Evolutionary conservation across 1,140 invertebrate genomes (phyloP).

Genomic region (Sitobion miscanthi): DNA sequence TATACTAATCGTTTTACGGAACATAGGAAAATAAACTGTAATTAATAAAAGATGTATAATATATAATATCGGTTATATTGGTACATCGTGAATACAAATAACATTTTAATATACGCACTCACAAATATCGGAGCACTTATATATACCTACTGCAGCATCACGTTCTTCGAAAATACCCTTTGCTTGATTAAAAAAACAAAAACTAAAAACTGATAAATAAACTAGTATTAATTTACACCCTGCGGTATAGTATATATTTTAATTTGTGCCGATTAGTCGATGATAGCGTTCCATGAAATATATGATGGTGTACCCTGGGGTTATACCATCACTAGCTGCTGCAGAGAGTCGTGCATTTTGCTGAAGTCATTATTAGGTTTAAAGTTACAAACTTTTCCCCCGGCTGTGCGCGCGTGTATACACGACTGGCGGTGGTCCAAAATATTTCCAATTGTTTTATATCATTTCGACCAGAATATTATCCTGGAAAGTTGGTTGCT

Average conservation of each 20-base stretch:
- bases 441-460: conserved; percentile 48
- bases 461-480: conserved; percentile 44
- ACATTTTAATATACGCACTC: not conserved
- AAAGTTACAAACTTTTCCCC: conserved; percentile 41
- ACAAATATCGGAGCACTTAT: not conserved
- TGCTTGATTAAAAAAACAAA: not conserved
- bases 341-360: not conserved
- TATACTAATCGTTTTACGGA: not conserved
- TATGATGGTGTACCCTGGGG: not conserved
- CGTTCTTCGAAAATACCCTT: not conserved
- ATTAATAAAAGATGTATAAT: not conserved
- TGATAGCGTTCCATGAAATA: not conserved
- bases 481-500: conserved; percentile 21
- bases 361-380: conserved; percentile 28
- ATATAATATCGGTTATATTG: not conserved
- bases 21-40: not conserved
- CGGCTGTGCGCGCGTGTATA: not conserved
- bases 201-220: not conserved
- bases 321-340: not conserved
- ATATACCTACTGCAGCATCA: not conserved
- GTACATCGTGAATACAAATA: not conserved
- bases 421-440: conserved; percentile 39
- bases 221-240: not conserved
- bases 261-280: not conserved
- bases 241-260: not conserved